Percentiles rank a stretch among this genome's conserved stretches.
Conservation (phyloP, 2,113 vertebrate genomes). For the Chloropsis hardwickii region DNA sequence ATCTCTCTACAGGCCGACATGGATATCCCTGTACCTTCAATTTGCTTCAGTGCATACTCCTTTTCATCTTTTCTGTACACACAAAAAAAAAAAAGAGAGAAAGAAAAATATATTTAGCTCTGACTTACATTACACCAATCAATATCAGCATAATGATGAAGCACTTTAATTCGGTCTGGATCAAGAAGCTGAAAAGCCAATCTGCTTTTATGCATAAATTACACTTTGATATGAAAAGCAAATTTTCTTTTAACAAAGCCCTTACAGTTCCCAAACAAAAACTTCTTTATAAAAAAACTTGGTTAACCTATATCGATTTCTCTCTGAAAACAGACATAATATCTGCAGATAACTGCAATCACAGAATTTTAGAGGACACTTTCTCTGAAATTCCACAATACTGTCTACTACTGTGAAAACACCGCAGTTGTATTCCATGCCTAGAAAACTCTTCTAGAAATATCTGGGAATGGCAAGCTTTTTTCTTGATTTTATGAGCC, state of each 20-base stretch:
- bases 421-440: fast-evolving
- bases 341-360: background rate
- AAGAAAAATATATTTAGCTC: slow-evolving; percentile 51
- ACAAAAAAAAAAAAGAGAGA: background rate
- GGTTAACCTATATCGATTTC: background rate
- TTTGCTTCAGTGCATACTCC: slow-evolving; percentile 86
- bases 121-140: background rate
- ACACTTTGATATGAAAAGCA: background rate
- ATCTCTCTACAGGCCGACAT: slow-evolving; percentile 88
- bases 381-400: background rate
- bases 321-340: background rate
- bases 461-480: background rate
- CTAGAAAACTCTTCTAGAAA: background rate
- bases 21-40: slow-evolving; percentile 87
- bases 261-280: background rate
- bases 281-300: background rate
- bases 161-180: background rate
- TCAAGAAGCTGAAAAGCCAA: background rate
- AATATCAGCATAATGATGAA: background rate
- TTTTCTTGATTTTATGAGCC: background rate
- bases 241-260: background rate
- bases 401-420: background rate
- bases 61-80: slow-evolving; percentile 83
- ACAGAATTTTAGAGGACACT: background rate
- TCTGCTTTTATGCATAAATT: background rate